Evolutionary conservation across 2,113 vertebrate genomes (phyloP).

Genomic region (Suricata suricatta): DNA sequence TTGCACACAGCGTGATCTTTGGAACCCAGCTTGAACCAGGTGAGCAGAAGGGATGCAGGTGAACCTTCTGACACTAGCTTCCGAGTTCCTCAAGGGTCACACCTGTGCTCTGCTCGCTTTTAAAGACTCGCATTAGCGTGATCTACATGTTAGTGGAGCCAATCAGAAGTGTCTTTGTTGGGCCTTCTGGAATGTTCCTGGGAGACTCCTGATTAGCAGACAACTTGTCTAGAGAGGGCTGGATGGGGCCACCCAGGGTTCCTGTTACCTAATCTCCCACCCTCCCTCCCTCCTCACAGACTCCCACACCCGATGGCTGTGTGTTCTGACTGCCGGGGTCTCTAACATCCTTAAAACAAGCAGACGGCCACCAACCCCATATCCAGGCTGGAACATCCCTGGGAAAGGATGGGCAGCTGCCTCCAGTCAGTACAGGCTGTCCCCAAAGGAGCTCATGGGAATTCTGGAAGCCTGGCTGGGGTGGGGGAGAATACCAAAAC

Average conservation of each 20-base stretch:
- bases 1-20: no score
- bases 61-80: no score
- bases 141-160: background rate
- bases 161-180: background rate
- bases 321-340: background rate
- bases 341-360: background rate
- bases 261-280: background rate
- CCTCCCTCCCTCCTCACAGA: background rate
- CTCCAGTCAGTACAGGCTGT: accelerated
- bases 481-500: background rate
- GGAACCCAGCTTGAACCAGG: background rate
- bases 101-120: background rate
- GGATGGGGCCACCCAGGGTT: background rate
- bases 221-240: background rate
- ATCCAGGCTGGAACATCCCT: background rate
- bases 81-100: background rate
- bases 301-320: background rate
- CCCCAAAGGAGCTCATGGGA: background rate
- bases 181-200: background rate
- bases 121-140: background rate
- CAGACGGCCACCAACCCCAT: no score
- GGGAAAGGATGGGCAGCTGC: background rate
- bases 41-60: background rate
- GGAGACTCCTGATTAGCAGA: background rate
- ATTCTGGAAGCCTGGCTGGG: background rate